Conservation (phyloP, 2,888 invertebrate species). For the Cyaniris semiargus region DNA sequence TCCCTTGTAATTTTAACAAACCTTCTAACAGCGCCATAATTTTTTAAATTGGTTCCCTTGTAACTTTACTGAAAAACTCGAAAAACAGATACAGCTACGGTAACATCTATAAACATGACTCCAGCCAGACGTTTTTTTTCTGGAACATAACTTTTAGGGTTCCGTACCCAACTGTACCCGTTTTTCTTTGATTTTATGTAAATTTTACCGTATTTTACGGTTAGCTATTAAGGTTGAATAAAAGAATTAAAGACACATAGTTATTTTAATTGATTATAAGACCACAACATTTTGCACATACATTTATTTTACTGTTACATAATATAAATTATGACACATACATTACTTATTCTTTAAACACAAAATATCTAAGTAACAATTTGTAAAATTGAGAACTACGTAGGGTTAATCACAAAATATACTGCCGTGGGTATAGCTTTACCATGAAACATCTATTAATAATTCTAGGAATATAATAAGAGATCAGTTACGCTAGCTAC, state of each 20-base stretch:
- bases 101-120: no score
- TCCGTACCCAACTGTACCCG: no score
- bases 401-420: not conserved
- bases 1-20: no score
- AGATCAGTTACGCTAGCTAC: not conserved
- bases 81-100: no score
- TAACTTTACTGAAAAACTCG: no score
- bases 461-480: not conserved
- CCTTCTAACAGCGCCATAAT: no score
- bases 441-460: not conserved
- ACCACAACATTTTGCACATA: conserved; percentile 20
- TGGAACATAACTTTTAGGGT: not conserved
- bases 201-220: not conserved
- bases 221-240: not conserved
- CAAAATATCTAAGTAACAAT: not conserved
- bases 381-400: not conserved
- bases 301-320: conserved; percentile 6
- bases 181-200: not conserved
- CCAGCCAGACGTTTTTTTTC: not conserved
- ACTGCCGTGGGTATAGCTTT: not conserved
- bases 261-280: conserved; percentile 27
- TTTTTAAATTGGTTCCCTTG: no score
- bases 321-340: not conserved
- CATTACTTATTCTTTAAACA: not conserved
- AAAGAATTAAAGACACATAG: not conserved